Percentiles rank a stretch among this genome's conserved stretches.
phyloP scores from a whole-genome alignment of 2,113 vertebrate species.

The Dicerorhinus sumatrensis region DNA sequence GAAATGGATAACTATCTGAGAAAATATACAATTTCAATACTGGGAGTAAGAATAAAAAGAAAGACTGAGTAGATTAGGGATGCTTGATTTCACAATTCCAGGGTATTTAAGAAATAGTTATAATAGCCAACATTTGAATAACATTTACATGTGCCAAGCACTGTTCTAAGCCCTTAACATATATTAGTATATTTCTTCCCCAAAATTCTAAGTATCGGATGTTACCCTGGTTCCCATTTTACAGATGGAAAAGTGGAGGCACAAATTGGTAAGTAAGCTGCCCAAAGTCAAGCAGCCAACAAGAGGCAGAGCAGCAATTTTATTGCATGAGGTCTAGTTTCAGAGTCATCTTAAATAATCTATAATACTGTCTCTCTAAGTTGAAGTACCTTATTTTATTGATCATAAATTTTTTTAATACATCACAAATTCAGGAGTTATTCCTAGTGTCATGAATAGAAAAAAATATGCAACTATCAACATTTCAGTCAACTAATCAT shows the following conservation, averaged over 20 bases:
- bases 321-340: background rate
- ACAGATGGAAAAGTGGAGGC: background rate
- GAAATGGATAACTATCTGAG: background rate
- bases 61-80: background rate
- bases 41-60: background rate
- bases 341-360: background rate
- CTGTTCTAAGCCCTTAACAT: background rate
- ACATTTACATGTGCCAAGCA: background rate
- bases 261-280: background rate
- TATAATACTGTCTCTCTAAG: background rate
- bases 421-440: background rate
- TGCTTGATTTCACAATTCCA: background rate
- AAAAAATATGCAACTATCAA: background rate
- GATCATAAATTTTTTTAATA: background rate
- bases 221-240: background rate
- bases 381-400: background rate
- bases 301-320: background rate
- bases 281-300: background rate
- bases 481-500: background rate
- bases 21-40: background rate
- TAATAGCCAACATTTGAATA: background rate
- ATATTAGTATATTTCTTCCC: background rate
- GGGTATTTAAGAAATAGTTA: background rate
- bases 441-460: background rate
- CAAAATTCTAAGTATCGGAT: background rate